Evolutionary conservation across 2,888 invertebrate species (phyloP).

Genomic region (Eupithecia abbreviata): DNA sequence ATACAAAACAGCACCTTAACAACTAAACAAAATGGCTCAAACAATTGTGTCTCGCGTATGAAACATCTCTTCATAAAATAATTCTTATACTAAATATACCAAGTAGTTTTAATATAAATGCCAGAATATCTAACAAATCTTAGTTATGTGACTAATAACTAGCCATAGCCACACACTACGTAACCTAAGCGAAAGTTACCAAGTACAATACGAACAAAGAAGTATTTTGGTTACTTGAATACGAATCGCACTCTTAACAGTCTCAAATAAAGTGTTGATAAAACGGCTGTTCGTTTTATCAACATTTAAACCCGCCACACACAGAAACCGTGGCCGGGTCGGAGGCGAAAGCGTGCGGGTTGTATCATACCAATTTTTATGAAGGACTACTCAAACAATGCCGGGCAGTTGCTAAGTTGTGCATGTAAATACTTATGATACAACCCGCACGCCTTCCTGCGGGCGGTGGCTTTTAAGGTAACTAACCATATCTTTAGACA

Average conservation of each 20-base stretch:
- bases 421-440: too few relatives aligned
- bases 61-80: background rate
- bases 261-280: background rate
- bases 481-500: too few relatives aligned
- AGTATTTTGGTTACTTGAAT: too few relatives aligned
- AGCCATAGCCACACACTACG: background rate
- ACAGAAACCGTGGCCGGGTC: too few relatives aligned
- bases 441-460: too few relatives aligned
- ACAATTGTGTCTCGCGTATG: background rate
- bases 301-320: too few relatives aligned
- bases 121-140: background rate
- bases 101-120: background rate
- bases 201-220: background rate
- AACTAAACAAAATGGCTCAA: slow-evolving; percentile 8
- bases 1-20: slow-evolving; percentile 17
- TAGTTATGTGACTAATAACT: background rate
- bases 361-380: too few relatives aligned
- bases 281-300: too few relatives aligned
- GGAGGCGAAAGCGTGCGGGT: too few relatives aligned
- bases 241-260: background rate
- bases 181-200: background rate
- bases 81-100: background rate
- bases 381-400: too few relatives aligned
- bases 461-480: too few relatives aligned
- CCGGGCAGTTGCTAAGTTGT: too few relatives aligned